Conservation (phyloP, 2,888 invertebrate genomes). For the Cetonia aurata region DNA sequence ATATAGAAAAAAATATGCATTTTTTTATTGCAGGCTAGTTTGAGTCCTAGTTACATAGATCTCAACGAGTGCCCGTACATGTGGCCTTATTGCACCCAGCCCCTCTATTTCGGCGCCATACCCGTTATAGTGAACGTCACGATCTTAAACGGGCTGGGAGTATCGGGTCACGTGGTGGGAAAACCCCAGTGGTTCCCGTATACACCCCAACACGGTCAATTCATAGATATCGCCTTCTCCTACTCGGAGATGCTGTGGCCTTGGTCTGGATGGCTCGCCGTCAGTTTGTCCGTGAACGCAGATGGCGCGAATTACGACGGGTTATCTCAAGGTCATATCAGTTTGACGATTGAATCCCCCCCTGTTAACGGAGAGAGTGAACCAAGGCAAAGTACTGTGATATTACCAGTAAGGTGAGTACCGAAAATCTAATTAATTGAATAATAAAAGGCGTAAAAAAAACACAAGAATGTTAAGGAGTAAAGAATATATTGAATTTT, state of each 20-base stretch:
- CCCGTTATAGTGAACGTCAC: slow-evolving; percentile 94
- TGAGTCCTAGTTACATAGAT: slow-evolving; percentile 89
- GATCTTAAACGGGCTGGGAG: slow-evolving; percentile 93
- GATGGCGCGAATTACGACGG: slow-evolving; percentile 80
- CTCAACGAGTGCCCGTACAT: slow-evolving; percentile 96
- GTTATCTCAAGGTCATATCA: slow-evolving; percentile 84
- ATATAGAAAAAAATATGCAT: not conserved
- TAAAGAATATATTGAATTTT: too few relatives aligned
- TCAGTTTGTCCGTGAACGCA: slow-evolving; percentile 78
- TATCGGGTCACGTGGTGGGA: slow-evolving; percentile 82
- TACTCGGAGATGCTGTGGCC: slow-evolving; percentile 92
- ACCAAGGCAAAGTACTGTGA: slow-evolving; percentile 71
- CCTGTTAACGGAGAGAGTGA: slow-evolving; percentile 73
- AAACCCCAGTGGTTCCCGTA: slow-evolving; percentile 92
- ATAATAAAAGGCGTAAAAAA: not conserved
- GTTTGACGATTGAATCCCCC: slow-evolving; percentile 86
- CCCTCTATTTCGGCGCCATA: slow-evolving; percentile 87
- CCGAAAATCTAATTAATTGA: not conserved
- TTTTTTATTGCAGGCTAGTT: slow-evolving; percentile 67
- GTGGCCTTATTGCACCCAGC: slow-evolving; percentile 99
- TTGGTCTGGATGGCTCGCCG: slow-evolving; percentile 96
- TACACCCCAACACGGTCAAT: slow-evolving; percentile 81
- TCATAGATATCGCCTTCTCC: slow-evolving; percentile 83
- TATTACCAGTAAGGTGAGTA: slow-evolving; percentile 70
- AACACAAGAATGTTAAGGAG: too few relatives aligned